phyloP scores from a whole-genome alignment of 1,140 invertebrate species.

The Contarinia nasturtii region DNA sequence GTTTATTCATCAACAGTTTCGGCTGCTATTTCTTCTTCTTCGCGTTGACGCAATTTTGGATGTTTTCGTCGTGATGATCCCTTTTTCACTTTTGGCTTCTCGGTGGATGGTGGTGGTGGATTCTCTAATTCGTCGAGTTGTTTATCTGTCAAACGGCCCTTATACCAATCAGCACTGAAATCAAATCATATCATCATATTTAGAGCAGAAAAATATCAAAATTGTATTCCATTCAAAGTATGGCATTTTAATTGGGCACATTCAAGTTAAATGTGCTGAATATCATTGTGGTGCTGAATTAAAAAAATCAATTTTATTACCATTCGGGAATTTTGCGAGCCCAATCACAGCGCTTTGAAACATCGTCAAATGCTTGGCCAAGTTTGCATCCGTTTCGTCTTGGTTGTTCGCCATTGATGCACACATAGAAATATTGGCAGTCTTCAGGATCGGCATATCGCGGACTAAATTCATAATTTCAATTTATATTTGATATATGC shows the following conservation, averaged over 20 bases:
- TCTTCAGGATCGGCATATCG: slow-evolving; percentile 74
- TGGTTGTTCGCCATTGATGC: slow-evolving; percentile 67
- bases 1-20: no score
- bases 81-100: slow-evolving; percentile 34
- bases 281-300: not conserved
- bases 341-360: slow-evolving; percentile 65
- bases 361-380: slow-evolving; percentile 81
- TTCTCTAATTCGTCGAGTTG: slow-evolving; percentile 58
- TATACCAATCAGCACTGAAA: slow-evolving; percentile 70
- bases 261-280: not conserved
- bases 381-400: slow-evolving; percentile 68
- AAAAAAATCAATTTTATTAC: slow-evolving; percentile 28
- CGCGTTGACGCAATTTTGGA: not conserved
- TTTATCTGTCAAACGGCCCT: slow-evolving; percentile 58
- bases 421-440: slow-evolving; percentile 83
- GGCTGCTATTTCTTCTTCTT: not conserved
- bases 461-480: no score
- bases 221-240: no score
- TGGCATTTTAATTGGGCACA: not conserved
- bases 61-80: slow-evolving; percentile 29
- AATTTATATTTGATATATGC: no score
- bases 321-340: slow-evolving; percentile 79
- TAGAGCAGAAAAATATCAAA: not conserved
- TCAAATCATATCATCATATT: slow-evolving; percentile 2
- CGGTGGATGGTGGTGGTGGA: slow-evolving; percentile 28